phyloP scores from a whole-genome alignment of 1,140 invertebrate species.

The Dinoponera quadriceps region DNA sequence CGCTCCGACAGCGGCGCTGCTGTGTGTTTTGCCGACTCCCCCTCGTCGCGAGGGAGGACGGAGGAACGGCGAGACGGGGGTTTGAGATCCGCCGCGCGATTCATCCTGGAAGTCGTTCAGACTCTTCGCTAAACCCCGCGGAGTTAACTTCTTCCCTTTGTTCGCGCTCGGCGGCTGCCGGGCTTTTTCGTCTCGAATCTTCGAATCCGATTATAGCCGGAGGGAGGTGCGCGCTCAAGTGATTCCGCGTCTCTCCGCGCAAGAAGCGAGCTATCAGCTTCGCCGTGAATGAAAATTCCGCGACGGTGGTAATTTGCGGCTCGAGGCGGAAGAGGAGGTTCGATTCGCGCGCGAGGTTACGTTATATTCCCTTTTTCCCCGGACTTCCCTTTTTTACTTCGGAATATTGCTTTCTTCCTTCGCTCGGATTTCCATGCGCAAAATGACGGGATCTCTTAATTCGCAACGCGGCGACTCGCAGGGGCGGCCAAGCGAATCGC shows the following conservation, averaged over 20 bases:
- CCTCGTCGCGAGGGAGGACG: not conserved
- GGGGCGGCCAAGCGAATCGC: conserved; percentile 10
- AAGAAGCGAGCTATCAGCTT: conserved; percentile 10
- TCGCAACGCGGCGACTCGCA: not conserved
- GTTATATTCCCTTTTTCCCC: no score
- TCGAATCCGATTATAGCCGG: conserved; percentile 19
- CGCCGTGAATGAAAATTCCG: not conserved
- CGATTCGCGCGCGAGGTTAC: not conserved
- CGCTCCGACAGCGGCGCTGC: not conserved
- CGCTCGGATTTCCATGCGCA: no score
- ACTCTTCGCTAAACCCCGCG: conserved; percentile 20
- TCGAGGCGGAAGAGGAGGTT: not conserved
- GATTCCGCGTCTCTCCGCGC: conserved; percentile 12
- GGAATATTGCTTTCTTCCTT: not conserved
- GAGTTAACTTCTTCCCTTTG: conserved; percentile 20
- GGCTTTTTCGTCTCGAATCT: conserved; percentile 30
- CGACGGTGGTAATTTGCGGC: not conserved
- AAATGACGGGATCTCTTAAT: conserved; percentile 11
- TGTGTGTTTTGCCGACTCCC: conserved; percentile 13
- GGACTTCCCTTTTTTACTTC: no score
- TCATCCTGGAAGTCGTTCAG: conserved; percentile 6
- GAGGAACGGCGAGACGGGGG: no score
- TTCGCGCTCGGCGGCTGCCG: not conserved
- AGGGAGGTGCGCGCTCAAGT: not conserved
- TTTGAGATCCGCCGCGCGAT: not conserved